phyloP scores from a whole-genome alignment of 2,113 vertebrate species.

The Pseudopodoces humilis region DNA sequence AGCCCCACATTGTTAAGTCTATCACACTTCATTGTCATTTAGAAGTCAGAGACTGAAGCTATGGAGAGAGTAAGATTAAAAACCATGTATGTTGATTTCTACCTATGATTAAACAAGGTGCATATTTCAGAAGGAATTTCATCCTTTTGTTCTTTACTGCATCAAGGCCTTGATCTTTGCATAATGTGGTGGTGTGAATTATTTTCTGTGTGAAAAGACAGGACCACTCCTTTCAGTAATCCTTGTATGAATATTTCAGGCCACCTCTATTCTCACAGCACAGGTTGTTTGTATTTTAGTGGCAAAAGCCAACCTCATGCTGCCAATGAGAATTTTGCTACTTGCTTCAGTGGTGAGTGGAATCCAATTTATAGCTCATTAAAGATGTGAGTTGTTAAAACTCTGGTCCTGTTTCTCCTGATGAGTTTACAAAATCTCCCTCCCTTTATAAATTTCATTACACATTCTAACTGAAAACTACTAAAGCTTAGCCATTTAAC shows the following conservation, averaged over 20 bases:
- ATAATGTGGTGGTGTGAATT: background rate
- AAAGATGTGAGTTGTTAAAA: conserved; percentile 6
- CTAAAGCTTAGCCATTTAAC: background rate
- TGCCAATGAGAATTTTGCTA: conserved; percentile 1
- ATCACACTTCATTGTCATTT: background rate
- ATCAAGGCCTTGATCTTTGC: background rate
- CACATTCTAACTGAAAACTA: conserved; percentile 15
- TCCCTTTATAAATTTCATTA: conserved; percentile 11
- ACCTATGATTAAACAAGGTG: background rate
- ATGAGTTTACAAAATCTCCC: background rate
- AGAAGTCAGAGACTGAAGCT: conserved; percentile 1
- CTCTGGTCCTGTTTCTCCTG: background rate
- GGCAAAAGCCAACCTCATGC: background rate
- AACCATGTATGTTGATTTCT: background rate
- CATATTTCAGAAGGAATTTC: conserved; percentile 3
- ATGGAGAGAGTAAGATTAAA: conserved; percentile 3
- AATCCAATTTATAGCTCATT: conserved; percentile 16
- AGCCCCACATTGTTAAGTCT: background rate
- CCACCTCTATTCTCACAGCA: background rate
- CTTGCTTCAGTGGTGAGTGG: background rate
- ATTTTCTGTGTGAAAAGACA: background rate
- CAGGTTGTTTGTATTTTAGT: background rate
- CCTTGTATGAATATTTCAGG: background rate
- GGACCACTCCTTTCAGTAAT: background rate
- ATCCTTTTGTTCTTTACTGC: background rate